Conservation (phyloP, 2,888 invertebrate species). For the Cephus runcator region DNA sequence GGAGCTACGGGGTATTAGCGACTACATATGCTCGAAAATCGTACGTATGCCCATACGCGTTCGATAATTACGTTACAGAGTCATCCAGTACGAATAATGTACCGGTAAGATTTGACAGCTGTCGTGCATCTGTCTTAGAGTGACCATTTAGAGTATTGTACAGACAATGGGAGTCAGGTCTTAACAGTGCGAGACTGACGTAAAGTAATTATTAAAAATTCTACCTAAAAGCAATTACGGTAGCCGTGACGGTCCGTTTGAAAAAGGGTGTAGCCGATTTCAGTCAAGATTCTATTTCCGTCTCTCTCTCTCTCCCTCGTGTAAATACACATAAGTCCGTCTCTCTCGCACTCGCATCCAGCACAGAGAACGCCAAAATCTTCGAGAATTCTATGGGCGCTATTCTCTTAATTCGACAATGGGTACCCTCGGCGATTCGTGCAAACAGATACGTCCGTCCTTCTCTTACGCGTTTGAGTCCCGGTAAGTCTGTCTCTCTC, state of each 20-base stretch:
- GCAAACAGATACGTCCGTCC: neutral
- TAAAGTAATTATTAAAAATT: neutral
- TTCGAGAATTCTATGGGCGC: neutral
- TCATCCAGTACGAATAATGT: neutral
- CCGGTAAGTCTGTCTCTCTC: neutral
- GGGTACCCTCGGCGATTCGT: neutral
- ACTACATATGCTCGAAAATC: neutral
- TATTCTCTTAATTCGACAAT: neutral
- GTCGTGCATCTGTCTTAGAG: neutral
- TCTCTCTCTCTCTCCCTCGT: neutral
- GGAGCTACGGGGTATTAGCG: neutral
- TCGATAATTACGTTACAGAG: neutral
- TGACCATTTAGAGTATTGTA: neutral
- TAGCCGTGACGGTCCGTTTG: neutral
- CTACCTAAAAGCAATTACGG: neutral
- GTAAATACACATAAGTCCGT: neutral
- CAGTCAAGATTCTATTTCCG: neutral
- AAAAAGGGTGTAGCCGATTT: neutral
- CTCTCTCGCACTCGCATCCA: neutral
- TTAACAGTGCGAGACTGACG: neutral
- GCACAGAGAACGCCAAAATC: neutral
- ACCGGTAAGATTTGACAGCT: neutral
- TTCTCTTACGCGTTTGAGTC: neutral
- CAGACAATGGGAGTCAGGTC: neutral
- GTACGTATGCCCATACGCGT: neutral